Evolutionary conservation across 2,797 vertebrate species (phyloP).

Genomic region (Melanotaenia parkinsoni): DNA sequence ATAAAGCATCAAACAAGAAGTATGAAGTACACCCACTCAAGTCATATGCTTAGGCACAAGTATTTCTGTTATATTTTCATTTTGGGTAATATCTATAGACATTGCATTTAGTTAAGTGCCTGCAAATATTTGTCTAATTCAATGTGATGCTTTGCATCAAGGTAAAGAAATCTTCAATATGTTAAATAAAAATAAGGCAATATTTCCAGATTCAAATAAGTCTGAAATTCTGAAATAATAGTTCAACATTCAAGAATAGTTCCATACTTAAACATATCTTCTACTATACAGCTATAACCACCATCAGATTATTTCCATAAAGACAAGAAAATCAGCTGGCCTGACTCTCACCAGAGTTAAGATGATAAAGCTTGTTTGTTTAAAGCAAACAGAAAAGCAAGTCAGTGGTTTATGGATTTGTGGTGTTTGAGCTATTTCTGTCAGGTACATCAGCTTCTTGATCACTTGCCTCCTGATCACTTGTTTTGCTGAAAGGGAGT

Average conservation of each 20-base stretch:
- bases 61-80: background rate
- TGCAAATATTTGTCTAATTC: background rate
- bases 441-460: too few relatives aligned
- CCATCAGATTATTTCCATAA: conserved; percentile 4
- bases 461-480: background rate
- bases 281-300: background rate
- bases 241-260: background rate
- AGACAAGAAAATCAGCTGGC: conserved; percentile 2
- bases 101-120: background rate
- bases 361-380: background rate
- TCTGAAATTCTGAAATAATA: background rate
- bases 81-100: background rate
- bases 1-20: conserved; percentile 17
- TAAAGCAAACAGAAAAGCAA: background rate
- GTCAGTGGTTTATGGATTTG: background rate
- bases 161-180: background rate
- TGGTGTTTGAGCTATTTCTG: background rate
- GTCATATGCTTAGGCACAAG: background rate
- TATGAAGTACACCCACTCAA: conserved; percentile 8
- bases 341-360: conserved; percentile 2
- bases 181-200: background rate
- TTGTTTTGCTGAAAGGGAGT: background rate
- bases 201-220: too few relatives aligned
- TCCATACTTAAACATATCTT: background rate
- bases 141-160: background rate